Conservation (phyloP, 1,140 invertebrate species). For the Ceratitis capitata region DNA sequence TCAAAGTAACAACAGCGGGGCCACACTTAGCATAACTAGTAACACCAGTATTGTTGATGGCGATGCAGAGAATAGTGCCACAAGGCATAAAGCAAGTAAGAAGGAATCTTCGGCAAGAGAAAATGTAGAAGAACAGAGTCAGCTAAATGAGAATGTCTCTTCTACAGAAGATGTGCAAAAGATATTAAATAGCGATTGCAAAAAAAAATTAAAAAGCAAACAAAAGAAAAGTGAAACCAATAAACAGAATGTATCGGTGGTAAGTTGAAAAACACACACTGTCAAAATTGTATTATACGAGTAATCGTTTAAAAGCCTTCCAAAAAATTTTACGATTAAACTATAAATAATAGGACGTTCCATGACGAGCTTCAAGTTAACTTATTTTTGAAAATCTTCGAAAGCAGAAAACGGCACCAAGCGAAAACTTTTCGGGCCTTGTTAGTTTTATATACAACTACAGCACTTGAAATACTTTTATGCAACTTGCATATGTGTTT, state of each 20-base stretch:
- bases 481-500: too few species aligned
- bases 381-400: too few species aligned
- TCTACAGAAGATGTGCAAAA: not conserved
- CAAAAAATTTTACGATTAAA: not conserved
- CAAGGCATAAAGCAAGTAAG: not conserved
- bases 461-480: too few species aligned
- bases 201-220: not conserved
- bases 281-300: not conserved
- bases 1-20: not conserved
- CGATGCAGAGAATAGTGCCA: not conserved
- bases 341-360: not conserved
- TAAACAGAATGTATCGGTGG: not conserved
- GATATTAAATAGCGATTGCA: not conserved
- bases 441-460: too few species aligned
- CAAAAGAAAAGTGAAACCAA: not conserved
- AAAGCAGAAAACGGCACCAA: too few species aligned
- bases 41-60: not conserved
- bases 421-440: too few species aligned
- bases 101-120: not conserved
- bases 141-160: not conserved
- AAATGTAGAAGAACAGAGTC: not conserved
- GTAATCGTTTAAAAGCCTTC: not conserved
- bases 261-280: not conserved
- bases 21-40: not conserved
- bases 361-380: not conserved